A percentile compares a stretch with the other conserved stretches of the same genome.
phyloP scores from a whole-genome alignment of 1,140 invertebrate species.

The Leptonema lineaticorne region DNA sequence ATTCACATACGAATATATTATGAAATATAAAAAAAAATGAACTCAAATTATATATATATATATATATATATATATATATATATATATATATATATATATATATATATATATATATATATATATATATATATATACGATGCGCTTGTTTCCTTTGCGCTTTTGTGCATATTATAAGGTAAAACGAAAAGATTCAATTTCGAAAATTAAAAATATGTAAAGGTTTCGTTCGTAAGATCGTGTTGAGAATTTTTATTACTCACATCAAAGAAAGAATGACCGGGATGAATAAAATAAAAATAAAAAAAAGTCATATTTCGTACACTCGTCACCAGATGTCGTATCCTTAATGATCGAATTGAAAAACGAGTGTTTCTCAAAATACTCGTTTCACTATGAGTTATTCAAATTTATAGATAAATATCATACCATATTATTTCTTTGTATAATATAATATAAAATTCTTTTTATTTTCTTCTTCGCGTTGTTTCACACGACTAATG shows the following conservation, averaged over 20 bases:
- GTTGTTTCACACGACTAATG: too few species aligned
- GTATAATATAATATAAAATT: too few species aligned
- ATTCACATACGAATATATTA: not conserved
- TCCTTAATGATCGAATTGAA: conserved; percentile 21
- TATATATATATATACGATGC: too few species aligned
- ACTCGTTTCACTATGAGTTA: too few species aligned
- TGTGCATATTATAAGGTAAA: not conserved
- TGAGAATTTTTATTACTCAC: conserved; percentile 30
- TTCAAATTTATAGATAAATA: too few species aligned
- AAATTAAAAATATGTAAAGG: conserved; percentile 15
- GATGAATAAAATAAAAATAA: too few species aligned
- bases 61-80: not conserved
- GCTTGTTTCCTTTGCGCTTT: not conserved
- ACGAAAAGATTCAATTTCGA: not conserved
- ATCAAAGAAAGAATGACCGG: conserved; percentile 7
- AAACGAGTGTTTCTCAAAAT: conserved; percentile 6
- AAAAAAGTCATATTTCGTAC: conserved; percentile 22
- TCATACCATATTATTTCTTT: too few species aligned
- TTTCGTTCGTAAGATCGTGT: conserved; percentile 19
- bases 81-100: not conserved
- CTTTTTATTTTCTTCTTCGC: too few species aligned
- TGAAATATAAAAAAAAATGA: not conserved
- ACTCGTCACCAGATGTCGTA: conserved; percentile 33
- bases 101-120: too few species aligned
- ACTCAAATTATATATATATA: not conserved